Evolutionary conservation across 2,797 vertebrate species (phyloP).

Genomic region (Spinus pinus): DNA sequence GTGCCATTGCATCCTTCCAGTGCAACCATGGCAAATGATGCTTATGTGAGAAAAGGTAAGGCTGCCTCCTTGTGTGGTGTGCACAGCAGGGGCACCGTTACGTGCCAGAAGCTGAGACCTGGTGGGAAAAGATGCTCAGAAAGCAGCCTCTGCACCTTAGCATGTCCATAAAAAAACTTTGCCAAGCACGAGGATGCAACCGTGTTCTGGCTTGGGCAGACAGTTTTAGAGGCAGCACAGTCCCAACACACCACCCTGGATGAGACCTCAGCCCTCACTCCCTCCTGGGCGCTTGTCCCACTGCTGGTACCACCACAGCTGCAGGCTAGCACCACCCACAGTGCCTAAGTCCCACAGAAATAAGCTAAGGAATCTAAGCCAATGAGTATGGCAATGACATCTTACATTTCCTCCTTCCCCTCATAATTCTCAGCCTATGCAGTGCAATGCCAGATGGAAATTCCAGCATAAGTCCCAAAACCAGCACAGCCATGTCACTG

Average conservation of each 20-base stretch:
- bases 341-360: not conserved
- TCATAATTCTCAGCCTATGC: not conserved
- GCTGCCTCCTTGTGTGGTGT: not conserved
- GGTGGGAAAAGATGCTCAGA: not conserved
- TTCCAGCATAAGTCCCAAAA: not conserved
- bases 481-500: not conserved
- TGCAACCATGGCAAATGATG: accelerated
- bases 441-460: not conserved
- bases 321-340: accelerated
- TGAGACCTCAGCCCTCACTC: not conserved
- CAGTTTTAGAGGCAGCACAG: not conserved
- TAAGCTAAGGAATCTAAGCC: not conserved
- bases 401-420: not conserved
- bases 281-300: accelerated
- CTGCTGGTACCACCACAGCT: not conserved
- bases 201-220: accelerated
- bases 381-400: accelerated
- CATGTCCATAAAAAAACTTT: not conserved
- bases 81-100: not conserved
- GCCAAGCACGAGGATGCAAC: not conserved
- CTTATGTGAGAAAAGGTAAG: not conserved
- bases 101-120: not conserved
- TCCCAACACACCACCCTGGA: not conserved
- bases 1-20: not conserved
- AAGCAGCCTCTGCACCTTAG: not conserved